phyloP scores from a whole-genome alignment of 2,113 vertebrate genomes.

The Halcyon senegalensis region DNA sequence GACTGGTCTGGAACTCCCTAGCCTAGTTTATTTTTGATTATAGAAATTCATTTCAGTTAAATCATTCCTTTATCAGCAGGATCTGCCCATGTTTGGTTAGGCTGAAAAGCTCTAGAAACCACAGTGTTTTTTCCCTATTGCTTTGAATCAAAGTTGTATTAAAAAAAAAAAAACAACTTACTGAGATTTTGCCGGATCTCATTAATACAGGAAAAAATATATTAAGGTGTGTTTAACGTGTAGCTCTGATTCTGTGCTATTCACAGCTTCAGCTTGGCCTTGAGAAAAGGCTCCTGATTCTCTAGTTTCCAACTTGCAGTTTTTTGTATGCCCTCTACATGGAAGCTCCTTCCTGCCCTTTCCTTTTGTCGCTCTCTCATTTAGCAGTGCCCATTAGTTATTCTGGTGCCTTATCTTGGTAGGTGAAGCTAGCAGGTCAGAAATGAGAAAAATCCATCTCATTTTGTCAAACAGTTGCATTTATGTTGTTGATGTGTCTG shows the following conservation, averaged over 20 bases:
- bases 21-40: constrained; percentile 62
- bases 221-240: not conserved
- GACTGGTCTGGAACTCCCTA: constrained; percentile 36
- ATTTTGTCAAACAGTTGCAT: not conserved
- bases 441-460: not conserved
- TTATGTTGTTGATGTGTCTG: not conserved
- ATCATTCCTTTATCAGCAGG: constrained; percentile 65
- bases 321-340: not conserved
- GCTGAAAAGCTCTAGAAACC: constrained; percentile 49
- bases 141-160: constrained; percentile 52
- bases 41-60: constrained; percentile 55
- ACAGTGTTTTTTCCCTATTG: constrained; percentile 49
- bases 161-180: not conserved
- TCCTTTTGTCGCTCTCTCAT: not conserved
- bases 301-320: not conserved
- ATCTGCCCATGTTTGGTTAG: constrained; percentile 53
- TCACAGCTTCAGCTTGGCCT: not conserved
- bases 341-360: not conserved
- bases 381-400: not conserved
- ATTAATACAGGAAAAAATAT: constrained; percentile 40
- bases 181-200: not conserved
- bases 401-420: not conserved
- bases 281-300: not conserved
- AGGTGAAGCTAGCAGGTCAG: not conserved
- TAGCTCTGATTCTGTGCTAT: not conserved